These are phyloP conservation scores for Eulemur rubriventer DNA, from an alignment of 2,797 vertebrate species.

Conservation along the genomic window DNA sequence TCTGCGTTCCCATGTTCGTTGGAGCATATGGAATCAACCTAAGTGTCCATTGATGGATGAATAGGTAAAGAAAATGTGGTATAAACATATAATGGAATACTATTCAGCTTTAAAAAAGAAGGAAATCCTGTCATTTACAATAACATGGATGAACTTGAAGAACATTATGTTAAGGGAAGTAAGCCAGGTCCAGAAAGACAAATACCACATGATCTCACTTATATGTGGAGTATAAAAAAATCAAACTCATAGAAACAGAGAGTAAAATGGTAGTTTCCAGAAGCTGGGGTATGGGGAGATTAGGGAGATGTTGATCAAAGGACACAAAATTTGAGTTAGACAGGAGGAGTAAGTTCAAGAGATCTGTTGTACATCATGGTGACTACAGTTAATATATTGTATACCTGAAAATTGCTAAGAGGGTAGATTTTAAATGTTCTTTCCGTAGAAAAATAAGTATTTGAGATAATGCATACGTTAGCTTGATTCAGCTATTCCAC, in stretches of 20 bases:
- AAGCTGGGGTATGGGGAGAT: not conserved
- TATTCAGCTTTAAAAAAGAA: not conserved
- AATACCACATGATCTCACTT: not conserved
- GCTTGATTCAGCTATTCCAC: not conserved
- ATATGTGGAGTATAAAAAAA: not conserved
- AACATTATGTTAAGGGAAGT: not conserved
- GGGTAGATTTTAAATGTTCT: not conserved
- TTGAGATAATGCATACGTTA: not conserved
- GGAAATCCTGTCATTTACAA: not conserved
- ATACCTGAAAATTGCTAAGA: not conserved
- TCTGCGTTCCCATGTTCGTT: not conserved
- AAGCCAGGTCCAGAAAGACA: not conserved
- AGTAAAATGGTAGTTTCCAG: not conserved
- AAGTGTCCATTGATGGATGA: not conserved
- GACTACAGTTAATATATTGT: not conserved
- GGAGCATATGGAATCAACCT: not conserved
- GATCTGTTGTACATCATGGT: not conserved
- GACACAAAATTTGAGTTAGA: not conserved
- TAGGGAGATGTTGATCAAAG: not conserved
- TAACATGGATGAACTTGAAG: not conserved
- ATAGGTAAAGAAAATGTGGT: not conserved
- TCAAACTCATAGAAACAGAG: not conserved
- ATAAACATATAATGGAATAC: not conserved
- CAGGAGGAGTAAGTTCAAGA: not conserved
- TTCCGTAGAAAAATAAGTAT: not conserved